These are phyloP conservation scores for Drosophila punjabiensis DNA, from an alignment of 1,140 invertebrate species.

Conservation along the genomic window DNA sequence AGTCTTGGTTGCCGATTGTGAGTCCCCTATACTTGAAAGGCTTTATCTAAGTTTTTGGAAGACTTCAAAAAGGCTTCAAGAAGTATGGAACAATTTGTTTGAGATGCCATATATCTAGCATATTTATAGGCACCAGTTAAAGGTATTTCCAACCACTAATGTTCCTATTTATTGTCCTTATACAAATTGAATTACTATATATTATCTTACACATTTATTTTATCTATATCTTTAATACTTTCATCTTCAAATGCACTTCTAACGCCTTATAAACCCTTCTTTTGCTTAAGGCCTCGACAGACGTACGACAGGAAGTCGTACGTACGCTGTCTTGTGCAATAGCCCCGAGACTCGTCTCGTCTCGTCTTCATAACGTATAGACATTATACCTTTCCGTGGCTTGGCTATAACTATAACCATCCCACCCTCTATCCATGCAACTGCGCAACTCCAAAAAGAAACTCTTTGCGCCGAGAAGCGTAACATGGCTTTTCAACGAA, in stretches of 20 bases:
- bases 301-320: conserved; percentile 67
- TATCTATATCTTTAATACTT: neutral
- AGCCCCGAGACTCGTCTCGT: conserved; percentile 36
- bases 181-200: neutral
- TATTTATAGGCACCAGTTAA: neutral
- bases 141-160: neutral
- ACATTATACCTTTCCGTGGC: conserved; percentile 53
- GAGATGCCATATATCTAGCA: too few relatives aligned
- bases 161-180: neutral
- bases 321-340: conserved; percentile 64
- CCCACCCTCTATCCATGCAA: conserved; percentile 54
- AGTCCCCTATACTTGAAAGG: neutral
- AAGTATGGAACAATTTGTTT: neutral
- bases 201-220: neutral
- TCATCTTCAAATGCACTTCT: conserved; percentile 17
- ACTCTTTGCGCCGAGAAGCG: conserved; percentile 80
- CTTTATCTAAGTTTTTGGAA: neutral
- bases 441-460: conserved; percentile 76
- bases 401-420: conserved; percentile 37
- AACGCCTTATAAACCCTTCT: conserved; percentile 47
- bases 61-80: neutral
- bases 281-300: conserved; percentile 1
- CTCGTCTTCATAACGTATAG: conserved; percentile 48
- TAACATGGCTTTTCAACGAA: conserved; percentile 82
- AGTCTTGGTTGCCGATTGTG: neutral